Evolutionary conservation across 2,888 invertebrate species (phyloP), one percentile per base, ranked within the genome.

Genomic region (Monochamus alternatus): DNA sequence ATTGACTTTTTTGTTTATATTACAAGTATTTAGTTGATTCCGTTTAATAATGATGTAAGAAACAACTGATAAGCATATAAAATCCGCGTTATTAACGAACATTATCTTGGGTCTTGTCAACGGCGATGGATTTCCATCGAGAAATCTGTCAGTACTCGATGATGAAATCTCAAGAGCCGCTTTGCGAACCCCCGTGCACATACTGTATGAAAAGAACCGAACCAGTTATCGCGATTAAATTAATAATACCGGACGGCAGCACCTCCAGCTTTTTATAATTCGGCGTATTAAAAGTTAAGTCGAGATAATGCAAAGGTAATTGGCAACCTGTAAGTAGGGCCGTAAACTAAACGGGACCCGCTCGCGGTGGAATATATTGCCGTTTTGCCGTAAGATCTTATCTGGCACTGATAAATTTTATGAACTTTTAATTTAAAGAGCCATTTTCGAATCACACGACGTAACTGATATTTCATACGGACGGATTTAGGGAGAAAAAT

Each of bases 381-480:
- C n/a, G 5, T 55, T 55, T 55, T 55, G 55, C 55, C 55, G 14
- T 55, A 55, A 55, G 55, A 55, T 55, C n/a, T 55, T 55, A 55
- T 55, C 55, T 55, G 55, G 55, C 55, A 55, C 22, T 55, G 55
- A 55, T 14, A 55, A n/a, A 55, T 55, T 55, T 55, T 55, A 55
- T 55, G 55, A 55, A 55, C 55, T 55, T 55, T 55, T 55, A 55
- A 55, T 55, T 55, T 55, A 55, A 55, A 55, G 55, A n/a, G 55
- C 55, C 55, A 55, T 55, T 55, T 55, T 55, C 55, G 55, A 55
- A n/a, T n/a, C 55, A n/a, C 55, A n/a, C 22, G 55, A 55, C 14
- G 55, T 55, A 55, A 55, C 55, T 55, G 55, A 55, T 55, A 55
- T 55, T n/a, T 55, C 22, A 55, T 7, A n/a, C 55, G 55, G 22